A percentile compares a stretch with the other conserved stretches of the same genome.
phyloP scores from a whole-genome alignment of 2,113 vertebrate species.

The Peromyscus californicus region DNA sequence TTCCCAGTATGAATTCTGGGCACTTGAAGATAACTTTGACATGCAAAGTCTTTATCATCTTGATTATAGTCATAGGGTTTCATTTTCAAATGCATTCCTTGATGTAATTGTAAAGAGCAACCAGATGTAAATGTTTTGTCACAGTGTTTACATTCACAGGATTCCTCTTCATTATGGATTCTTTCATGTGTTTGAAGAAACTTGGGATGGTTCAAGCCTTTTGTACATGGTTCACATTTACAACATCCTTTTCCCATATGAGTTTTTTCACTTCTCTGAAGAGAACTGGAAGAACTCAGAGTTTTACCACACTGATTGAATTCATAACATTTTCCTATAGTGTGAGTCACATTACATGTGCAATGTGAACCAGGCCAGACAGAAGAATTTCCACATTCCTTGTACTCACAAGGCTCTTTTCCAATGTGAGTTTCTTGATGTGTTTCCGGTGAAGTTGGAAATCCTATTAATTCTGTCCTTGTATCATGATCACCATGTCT shows the following conservation, averaged over 20 bases:
- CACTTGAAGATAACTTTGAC: background rate
- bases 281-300: background rate
- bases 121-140: background rate
- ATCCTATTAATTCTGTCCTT: background rate
- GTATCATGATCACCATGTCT: background rate
- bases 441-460: background rate
- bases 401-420: background rate
- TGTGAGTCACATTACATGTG: background rate
- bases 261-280: background rate
- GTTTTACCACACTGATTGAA: background rate
- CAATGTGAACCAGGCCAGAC: background rate
- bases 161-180: background rate
- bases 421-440: background rate
- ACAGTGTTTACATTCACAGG: background rate
- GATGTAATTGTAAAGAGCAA: background rate
- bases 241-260: background rate
- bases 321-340: background rate
- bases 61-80: background rate
- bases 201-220: background rate
- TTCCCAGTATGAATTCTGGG: background rate
- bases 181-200: background rate
- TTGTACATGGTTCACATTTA: background rate
- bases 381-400: background rate
- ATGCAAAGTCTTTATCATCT: background rate
- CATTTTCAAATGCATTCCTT: background rate